Evolutionary conservation across 2,797 vertebrate species (phyloP).

Genomic region (Brachyalestes nurse): DNA sequence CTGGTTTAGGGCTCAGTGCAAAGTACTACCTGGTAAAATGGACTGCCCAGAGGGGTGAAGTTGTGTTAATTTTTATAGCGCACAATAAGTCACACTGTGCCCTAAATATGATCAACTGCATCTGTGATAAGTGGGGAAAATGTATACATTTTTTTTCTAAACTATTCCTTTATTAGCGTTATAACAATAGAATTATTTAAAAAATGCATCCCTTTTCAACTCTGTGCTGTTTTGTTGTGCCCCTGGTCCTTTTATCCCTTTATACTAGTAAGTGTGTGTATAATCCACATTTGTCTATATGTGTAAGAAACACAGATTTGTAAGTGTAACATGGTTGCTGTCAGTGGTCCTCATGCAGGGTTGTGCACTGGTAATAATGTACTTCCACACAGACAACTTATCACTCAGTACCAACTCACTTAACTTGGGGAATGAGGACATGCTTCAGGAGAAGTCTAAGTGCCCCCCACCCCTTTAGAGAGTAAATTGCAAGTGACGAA

Average conservation of each 20-base stretch:
- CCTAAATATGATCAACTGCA: no score
- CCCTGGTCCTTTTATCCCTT: no score
- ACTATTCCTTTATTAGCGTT: no score
- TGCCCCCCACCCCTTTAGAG: conserved; percentile 53
- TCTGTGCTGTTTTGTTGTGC: no score
- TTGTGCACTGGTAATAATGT: conserved; percentile 5
- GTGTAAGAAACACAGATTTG: background rate
- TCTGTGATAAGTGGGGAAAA: no score
- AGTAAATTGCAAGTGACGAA: conserved; percentile 84
- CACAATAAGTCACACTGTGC: no score
- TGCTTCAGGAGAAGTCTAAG: conserved; percentile 81
- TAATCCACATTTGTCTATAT: background rate
- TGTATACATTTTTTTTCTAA: no score
- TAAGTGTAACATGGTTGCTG: background rate
- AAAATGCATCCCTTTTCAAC: background rate
- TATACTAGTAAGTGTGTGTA: background rate
- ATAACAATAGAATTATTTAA: no score
- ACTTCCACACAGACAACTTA: conserved; percentile 24
- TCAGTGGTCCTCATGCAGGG: background rate
- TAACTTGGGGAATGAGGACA: conserved; percentile 84
- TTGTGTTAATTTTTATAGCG: no score
- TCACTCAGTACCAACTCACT: conserved; percentile 40
- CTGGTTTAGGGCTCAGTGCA: no score
- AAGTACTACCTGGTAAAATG: no score
- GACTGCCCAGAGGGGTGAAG: no score